Conservation (phyloP, 1,140 invertebrate species). For the Panagrolaimus sp. region DNA sequence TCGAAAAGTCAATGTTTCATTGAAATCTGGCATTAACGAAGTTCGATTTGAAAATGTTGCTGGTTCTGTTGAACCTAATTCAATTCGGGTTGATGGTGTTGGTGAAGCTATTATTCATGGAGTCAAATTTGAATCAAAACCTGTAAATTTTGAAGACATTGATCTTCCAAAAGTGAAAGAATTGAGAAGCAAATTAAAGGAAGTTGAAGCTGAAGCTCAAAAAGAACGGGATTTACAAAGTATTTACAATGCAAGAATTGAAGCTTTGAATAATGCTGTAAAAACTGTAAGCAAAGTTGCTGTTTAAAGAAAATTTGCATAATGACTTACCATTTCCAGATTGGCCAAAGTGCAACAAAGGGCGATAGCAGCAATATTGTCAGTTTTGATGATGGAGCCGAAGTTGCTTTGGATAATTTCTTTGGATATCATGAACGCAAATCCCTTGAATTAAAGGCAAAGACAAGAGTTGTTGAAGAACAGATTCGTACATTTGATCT, state of each 20-base stretch:
- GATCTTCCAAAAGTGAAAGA: conserved; percentile 38
- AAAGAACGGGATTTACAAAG: background rate
- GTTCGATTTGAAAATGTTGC: conserved; percentile 43
- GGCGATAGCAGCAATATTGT: background rate
- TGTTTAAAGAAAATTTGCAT: background rate
- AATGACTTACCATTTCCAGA: background rate
- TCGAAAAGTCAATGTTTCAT: conserved; percentile 28
- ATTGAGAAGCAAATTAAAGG: conserved; percentile 18
- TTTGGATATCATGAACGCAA: conserved; percentile 18
- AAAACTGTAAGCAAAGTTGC: conserved; percentile 4
- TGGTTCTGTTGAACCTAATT: conserved; percentile 29
- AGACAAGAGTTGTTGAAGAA: conserved; percentile 15
- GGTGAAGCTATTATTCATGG: conserved; percentile 59
- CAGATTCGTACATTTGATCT: conserved; percentile 19
- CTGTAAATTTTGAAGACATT: conserved; percentile 19
- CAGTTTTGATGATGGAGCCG: background rate
- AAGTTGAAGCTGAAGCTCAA: background rate
- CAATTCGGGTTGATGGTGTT: conserved; percentile 59
- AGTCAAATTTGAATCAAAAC: conserved; percentile 45
- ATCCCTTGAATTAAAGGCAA: conserved; percentile 14
- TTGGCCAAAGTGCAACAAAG: background rate
- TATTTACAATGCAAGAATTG: conserved; percentile 8
- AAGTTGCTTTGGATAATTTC: conserved; percentile 19
- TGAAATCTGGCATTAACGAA: conserved; percentile 40
- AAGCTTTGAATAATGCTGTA: conserved; percentile 20